Evolutionary conservation across 2,113 vertebrate species (phyloP), one percentile per base, ranked within the genome.

Genomic region (Trichomycterus rosablanca): DNA sequence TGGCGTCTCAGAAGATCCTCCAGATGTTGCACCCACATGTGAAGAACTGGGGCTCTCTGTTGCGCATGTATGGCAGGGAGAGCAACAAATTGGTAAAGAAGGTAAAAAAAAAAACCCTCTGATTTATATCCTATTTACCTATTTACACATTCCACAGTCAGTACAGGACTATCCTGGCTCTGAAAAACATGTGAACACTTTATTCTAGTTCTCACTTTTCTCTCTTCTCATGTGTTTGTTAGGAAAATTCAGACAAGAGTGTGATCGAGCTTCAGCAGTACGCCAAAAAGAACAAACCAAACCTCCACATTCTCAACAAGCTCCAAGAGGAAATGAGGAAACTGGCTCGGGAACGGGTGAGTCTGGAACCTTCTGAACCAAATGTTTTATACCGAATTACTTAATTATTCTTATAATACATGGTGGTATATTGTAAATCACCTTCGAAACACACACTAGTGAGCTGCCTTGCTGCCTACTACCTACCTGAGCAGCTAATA

Each of bases 231-330:
- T 43, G 16, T 3, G 62, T 1, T 40, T 18, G 70, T 43, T 53
- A 98, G 96, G 95, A 97, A 79, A 97, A 86, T 15, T 92, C 91
- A 0, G 96, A 99, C 62, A 97, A 95, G 81, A 99, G 96, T 22
- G 96, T 98, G 80, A 94, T 99, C 24, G 96, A 99, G 72, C 89
- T 99, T 66, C 96, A 99, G 86, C 94, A 97, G 87, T 99, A 87
- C 53, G 95, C 95, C 88, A 97, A 95, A 91, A 99, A 98, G 89
- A 99, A 99, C 89, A 98, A 95, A 87, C 96, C 96, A 78, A 99
- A 97, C 80, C 89, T 98, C 59, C 94, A 97, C 78, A 98, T 99
- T 78, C 86, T 99, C 72, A 98, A 95, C 87, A 97, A 97, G 81
- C 82, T 99, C 51, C 94, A 97, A 73, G 95, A 97, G 67, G 96